A percentile compares a stretch with the other conserved stretches of the same genome.
These are phyloP conservation scores for Sialis lutaria DNA, from an alignment of 2,888 invertebrate species.

Conservation along the genomic window DNA sequence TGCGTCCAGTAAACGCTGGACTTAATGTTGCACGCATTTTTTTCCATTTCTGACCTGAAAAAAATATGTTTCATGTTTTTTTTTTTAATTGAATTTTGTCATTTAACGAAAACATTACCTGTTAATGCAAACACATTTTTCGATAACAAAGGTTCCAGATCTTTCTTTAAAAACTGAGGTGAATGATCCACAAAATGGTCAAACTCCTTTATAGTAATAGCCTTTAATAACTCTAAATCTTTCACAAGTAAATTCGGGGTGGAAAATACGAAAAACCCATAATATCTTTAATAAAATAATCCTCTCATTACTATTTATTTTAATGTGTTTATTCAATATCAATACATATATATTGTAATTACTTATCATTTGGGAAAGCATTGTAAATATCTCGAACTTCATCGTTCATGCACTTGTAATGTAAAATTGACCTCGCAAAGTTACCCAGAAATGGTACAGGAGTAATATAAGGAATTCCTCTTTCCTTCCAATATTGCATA, in stretches of 20 bases:
- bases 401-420: no score
- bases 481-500: no score
- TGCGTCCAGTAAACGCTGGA: slow-evolving; percentile 7
- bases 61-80: not conserved
- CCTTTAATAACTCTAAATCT: slow-evolving; percentile 20
- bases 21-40: slow-evolving; percentile 7
- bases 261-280: slow-evolving; percentile 10
- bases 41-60: slow-evolving; percentile 5
- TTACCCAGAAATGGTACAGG: no score
- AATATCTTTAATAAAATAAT: no score
- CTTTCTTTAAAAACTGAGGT: slow-evolving; percentile 10
- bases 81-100: no score
- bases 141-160: slow-evolving; percentile 15
- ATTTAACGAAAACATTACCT: slow-evolving; percentile 12
- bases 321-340: no score
- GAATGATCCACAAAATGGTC: slow-evolving; percentile 15
- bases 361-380: no score
- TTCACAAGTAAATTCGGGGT: slow-evolving; percentile 15
- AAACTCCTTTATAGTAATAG: slow-evolving; percentile 14
- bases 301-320: no score
- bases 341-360: no score
- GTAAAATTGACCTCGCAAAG: no score
- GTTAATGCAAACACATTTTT: slow-evolving; percentile 12
- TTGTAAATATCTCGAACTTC: no score
- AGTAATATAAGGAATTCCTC: no score